Evolutionary conservation across 2,888 invertebrate genomes (phyloP).

Genomic region (Neoscelio sp.): DNA sequence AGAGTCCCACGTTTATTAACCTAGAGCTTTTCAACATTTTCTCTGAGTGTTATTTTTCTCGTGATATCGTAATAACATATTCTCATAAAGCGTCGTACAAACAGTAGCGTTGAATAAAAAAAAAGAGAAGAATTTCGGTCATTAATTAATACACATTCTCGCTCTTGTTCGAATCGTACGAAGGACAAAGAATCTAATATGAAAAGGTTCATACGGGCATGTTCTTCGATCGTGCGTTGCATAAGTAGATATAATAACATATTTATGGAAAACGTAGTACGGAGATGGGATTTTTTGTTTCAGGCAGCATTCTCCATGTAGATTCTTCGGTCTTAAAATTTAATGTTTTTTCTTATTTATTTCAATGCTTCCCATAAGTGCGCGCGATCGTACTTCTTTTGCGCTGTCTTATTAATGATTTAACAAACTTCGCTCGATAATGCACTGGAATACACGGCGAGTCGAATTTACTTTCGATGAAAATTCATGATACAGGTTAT

Average conservation of each 20-base stretch:
- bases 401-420: constrained; percentile 44
- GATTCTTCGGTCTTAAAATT: constrained; percentile 48
- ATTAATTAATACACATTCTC: no score
- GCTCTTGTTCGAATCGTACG: no score
- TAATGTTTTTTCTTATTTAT: constrained; percentile 50
- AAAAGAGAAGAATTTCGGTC: no score
- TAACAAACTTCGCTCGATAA: constrained; percentile 15
- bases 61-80: no score
- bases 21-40: no score
- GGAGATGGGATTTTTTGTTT: constrained; percentile 57
- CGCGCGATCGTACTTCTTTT: constrained; percentile 37
- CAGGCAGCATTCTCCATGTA: constrained; percentile 31
- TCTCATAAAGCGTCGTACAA: no score
- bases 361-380: constrained; percentile 25
- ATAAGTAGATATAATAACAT: constrained; percentile 60
- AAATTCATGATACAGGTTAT: no score
- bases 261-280: constrained; percentile 60
- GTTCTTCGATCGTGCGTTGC: constrained; percentile 49
- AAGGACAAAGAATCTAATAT: constrained; percentile 9
- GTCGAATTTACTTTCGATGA: no score
- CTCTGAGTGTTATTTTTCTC: no score
- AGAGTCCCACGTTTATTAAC: background rate
- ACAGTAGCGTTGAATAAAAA: no score
- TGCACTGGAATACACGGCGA: constrained; percentile 4
- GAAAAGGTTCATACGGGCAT: background rate